phyloP scores from a whole-genome alignment of 2,113 vertebrate genomes.

The Phaethornis superciliosus region DNA sequence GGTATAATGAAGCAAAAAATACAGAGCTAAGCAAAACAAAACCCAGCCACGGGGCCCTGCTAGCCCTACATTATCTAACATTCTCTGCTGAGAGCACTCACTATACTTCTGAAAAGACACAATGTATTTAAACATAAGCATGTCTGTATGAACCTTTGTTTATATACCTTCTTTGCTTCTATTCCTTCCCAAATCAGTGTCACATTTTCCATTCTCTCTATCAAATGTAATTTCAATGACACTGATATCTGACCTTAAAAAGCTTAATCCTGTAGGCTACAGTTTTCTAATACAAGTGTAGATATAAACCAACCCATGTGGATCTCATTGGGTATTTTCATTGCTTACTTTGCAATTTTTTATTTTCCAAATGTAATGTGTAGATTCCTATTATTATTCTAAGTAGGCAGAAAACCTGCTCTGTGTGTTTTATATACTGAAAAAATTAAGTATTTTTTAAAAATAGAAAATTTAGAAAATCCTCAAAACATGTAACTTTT shows the following conservation, averaged over 20 bases:
- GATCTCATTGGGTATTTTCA: constrained; percentile 26
- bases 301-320: background rate
- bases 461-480: background rate
- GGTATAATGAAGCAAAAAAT: background rate
- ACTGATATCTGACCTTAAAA: background rate
- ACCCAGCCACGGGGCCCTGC: background rate
- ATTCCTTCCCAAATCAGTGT: background rate
- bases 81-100: background rate
- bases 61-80: background rate
- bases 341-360: constrained; percentile 3
- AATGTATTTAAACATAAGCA: background rate
- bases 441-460: constrained; percentile 22
- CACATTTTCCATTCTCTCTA: background rate
- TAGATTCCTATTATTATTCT: background rate
- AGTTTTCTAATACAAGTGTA: background rate
- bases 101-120: background rate
- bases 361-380: background rate
- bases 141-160: background rate
- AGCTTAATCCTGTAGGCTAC: background rate
- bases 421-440: background rate
- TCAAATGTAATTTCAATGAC: background rate
- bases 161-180: background rate
- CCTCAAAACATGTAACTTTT: background rate
- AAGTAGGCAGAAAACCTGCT: constrained; percentile 1
- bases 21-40: background rate